Evolutionary conservation across 2,113 vertebrate genomes (phyloP).

Genomic region (Chloropsis hardwickii): DNA sequence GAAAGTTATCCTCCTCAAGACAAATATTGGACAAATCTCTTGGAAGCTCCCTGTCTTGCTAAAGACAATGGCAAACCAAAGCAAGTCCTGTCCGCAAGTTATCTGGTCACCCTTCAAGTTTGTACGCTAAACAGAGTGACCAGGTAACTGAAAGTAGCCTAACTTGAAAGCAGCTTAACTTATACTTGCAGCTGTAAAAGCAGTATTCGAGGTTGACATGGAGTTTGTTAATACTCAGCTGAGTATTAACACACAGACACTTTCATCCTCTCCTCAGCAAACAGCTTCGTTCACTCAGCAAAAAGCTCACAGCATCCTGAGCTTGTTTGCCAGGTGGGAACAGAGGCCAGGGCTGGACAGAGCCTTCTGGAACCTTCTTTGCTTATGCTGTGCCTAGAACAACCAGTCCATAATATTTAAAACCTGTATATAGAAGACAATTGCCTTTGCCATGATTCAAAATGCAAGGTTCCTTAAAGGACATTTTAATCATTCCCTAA

Average conservation of each 20-base stretch:
- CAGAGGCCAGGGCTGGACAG: background rate
- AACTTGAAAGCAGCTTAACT: background rate
- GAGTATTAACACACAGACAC: background rate
- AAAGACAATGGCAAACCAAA: background rate
- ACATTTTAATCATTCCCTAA: background rate
- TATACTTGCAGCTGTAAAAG: background rate
- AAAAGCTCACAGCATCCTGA: background rate
- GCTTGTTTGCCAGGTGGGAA: background rate
- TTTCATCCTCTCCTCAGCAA: background rate
- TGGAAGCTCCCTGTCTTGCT: background rate
- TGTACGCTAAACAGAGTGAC: background rate
- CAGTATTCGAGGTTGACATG: background rate
- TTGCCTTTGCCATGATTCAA: background rate
- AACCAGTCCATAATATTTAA: background rate
- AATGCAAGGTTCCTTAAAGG: background rate
- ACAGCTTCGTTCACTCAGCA: background rate
- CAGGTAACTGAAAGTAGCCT: background rate
- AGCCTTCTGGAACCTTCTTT: background rate
- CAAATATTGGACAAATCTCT: background rate
- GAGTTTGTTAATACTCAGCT: background rate
- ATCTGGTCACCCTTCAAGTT: background rate
- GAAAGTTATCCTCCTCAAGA: background rate
- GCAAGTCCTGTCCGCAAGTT: background rate
- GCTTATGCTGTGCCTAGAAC: background rate
- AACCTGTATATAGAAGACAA: background rate